Percentiles rank a stretch among this genome's conserved stretches.
These are phyloP conservation scores for Tachystola acroxantha DNA, from an alignment of 2,888 invertebrate genomes.

Conservation along the genomic window DNA sequence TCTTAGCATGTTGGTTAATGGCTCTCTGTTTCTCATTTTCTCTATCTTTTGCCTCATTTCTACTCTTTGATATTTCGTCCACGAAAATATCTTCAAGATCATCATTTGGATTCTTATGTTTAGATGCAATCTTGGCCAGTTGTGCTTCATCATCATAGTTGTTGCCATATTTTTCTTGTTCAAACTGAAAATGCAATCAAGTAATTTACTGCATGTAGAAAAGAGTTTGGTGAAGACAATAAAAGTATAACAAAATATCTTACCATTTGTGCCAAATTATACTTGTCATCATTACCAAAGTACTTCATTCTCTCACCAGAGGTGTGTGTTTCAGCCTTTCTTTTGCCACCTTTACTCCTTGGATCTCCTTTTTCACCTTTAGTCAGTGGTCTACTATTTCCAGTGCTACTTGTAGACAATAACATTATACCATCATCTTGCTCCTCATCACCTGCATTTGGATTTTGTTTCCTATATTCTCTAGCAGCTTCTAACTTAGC, in stretches of 20 bases:
- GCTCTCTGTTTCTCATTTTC: conserved; percentile 81
- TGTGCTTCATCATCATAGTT: conserved; percentile 89
- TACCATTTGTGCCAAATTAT: conserved; percentile 90
- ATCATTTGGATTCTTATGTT: conserved; percentile 81
- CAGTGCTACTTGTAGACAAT: conserved; percentile 82
- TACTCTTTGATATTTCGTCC: conserved; percentile 84
- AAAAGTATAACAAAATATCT: conserved; percentile 16
- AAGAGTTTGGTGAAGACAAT: too few species aligned
- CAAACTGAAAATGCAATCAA: conserved; percentile 76
- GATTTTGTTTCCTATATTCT: conserved; percentile 64
- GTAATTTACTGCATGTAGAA: conserved; percentile 2
- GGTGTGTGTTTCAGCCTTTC: conserved; percentile 84
- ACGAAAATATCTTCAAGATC: conserved; percentile 93
- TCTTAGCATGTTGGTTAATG: conserved; percentile 84
- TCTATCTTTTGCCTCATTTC: conserved; percentile 79
- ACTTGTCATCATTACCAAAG: conserved; percentile 94
- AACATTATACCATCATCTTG: conserved; percentile 80
- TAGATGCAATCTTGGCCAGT: conserved; percentile 85
- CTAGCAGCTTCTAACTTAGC: conserved; percentile 85
- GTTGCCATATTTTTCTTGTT: conserved; percentile 88
- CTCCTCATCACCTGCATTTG: conserved; percentile 39
- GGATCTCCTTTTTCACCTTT: conserved; percentile 58
- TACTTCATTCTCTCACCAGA: conserved; percentile 87
- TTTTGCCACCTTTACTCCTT: conserved; percentile 63
- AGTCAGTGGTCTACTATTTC: conserved; percentile 82